Conservation (phyloP, 2,888 invertebrate species). For the Tridacna gigas region DNA sequence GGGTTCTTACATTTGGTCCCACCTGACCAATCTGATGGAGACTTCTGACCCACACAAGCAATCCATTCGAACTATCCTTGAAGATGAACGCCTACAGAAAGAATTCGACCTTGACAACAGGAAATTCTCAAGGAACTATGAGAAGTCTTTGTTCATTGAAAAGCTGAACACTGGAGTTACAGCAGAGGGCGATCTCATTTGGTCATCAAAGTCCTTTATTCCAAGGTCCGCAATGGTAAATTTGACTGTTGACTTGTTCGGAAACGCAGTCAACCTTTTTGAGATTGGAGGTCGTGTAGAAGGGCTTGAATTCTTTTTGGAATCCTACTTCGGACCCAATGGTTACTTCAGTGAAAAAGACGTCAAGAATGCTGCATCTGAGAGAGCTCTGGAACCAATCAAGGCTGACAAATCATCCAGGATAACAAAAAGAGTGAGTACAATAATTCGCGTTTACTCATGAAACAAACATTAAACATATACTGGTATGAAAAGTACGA, state of each 20-base stretch:
- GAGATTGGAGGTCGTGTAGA: constrained; percentile 94
- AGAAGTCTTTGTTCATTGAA: constrained; percentile 91
- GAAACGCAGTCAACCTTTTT: constrained; percentile 94
- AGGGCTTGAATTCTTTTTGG: constrained; percentile 94
- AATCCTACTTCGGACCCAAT: constrained; percentile 91
- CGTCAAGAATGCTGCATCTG: constrained; percentile 52
- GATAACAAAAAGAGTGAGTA: constrained; percentile 64
- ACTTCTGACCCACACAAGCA: constrained; percentile 93
- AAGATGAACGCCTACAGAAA: constrained; percentile 91
- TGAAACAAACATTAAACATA: not conserved
- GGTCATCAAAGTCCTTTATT: constrained; percentile 82
- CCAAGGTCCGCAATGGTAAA: constrained; percentile 83
- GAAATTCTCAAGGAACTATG: constrained; percentile 96
- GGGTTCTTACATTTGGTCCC: constrained; percentile 97
- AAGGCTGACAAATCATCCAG: constrained; percentile 66
- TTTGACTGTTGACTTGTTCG: constrained; percentile 86
- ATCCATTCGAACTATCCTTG: constrained; percentile 93
- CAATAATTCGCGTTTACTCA: not conserved
- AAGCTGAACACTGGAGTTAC: constrained; percentile 89
- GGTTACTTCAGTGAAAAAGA: constrained; percentile 86
- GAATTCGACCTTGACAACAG: constrained; percentile 94
- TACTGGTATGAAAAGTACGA: not conserved
- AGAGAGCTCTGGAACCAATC: constrained; percentile 62
- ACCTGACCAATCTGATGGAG: constrained; percentile 93
- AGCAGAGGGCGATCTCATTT: constrained; percentile 83